Base-by-base conservation (phyloP, 1,140 invertebrate species). In the Conopomorpha cramerella region DNA sequence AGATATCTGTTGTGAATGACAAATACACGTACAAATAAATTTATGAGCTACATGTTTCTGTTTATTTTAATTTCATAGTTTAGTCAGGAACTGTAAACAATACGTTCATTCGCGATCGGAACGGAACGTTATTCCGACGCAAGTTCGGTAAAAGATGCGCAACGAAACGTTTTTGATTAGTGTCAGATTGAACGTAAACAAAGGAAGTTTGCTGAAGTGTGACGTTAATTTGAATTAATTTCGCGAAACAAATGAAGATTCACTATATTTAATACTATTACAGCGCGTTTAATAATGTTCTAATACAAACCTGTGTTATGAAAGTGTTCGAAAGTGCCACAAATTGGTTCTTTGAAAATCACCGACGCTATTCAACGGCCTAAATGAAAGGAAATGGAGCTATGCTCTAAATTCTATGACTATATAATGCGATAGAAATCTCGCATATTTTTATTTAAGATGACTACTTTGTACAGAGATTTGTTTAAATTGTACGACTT, bases 401-500 rank as follows among this genome's bases (percentile, higher is more conserved):
- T 19, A 27, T 35, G 54, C 50, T 27, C n/a, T 35, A 35, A 23
- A 16, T 51, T 47, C 55, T 23, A 23, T 6, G 19, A 46, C 51
- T 55, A 54, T 36, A 29, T 48, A 39, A 52, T 50, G 49, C 41
- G 49, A 58, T 50, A 39, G 49, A 58, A 49, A 56, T n/a, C n/a
- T n/a, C n/a, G n/a, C n/a, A n/a, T n/a, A n/a, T n/a, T n/a, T 23
- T 23, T 23, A 4, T 10, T 23, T 6, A 54, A 39, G 45, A 73
- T 73, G 68, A 66, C 63, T 42, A 55, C 64, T 30, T 49, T 56
- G 38, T 73, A 61, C 39, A 63, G 50, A 44, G 64, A 74, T 37
- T 50, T 70, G 30, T 74, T 74, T 42, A 67, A 67, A 51, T 48
- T 74, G 35, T 70, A 70, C 46, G 70, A 74, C 43, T 51, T 71